A percentile compares a stretch with the other conserved stretches of the same genome.
Conservation (phyloP, 2,888 invertebrate species). For the Sceliomorpha sp. region DNA sequence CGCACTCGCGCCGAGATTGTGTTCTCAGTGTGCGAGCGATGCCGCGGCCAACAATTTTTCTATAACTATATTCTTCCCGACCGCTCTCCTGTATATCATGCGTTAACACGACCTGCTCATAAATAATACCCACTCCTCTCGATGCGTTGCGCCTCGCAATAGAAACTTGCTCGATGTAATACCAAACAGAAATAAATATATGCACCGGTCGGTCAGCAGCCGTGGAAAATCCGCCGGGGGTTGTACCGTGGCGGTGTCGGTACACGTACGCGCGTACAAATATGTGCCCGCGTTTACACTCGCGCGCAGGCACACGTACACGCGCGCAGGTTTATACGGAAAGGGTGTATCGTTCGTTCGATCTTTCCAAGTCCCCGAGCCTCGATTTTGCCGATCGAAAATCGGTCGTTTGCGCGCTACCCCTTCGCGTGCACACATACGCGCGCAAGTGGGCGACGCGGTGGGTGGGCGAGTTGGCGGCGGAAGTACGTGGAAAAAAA, state of each 20-base stretch:
- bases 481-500: slow-evolving; percentile 72
- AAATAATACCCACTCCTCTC: slow-evolving; percentile 49
- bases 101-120: slow-evolving; percentile 49
- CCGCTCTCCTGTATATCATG: slow-evolving; percentile 43
- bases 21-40: neutral
- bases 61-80: slow-evolving; percentile 33
- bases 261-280: slow-evolving; percentile 17
- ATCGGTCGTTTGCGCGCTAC: slow-evolving; percentile 27
- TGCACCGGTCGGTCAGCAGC: slow-evolving; percentile 48
- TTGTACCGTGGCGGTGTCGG: slow-evolving; percentile 40
- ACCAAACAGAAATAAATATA: slow-evolving; percentile 55
- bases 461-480: slow-evolving; percentile 33
- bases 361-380: slow-evolving; percentile 53
- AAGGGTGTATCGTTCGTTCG: slow-evolving; percentile 49
- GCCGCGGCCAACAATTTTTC: slow-evolving; percentile 21
- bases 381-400: slow-evolving; percentile 54
- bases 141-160: slow-evolving; percentile 47
- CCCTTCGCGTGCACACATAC: neutral
- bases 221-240: slow-evolving; percentile 41
- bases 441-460: slow-evolving; percentile 1
- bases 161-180: slow-evolving; percentile 51
- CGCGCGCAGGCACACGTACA: slow-evolving; percentile 20
- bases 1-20: too few relatives aligned
- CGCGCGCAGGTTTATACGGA: slow-evolving; percentile 21
- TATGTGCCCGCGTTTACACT: slow-evolving; percentile 35